Base-by-base conservation (phyloP, 1,140 invertebrate species). In the Brachionus rotundiformis region DNA sequence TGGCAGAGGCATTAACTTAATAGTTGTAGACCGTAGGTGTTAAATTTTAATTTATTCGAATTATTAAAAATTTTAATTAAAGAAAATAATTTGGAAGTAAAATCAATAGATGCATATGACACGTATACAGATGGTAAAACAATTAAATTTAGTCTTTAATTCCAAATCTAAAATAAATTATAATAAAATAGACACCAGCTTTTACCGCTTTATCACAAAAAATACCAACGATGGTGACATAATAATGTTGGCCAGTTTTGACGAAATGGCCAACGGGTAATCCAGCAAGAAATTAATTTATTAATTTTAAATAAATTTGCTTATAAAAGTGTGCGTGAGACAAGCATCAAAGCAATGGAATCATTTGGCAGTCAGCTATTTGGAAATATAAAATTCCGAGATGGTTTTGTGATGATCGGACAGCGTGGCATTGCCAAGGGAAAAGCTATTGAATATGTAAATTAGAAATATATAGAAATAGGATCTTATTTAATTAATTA, bases 401-500 rank as follows among this genome's bases (percentile, higher is more conserved):
- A 89, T 39, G 87, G 88, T 63, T 90, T 89, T 86, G 88, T 90
- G 81, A 88, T 91, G 85, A 87, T 91, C 65, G 89, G 90, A n/a
- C 90, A 90, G 80, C 89, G 88, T 84, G 89, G 90, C 2, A 86
- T 90, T 23, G 84, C 84, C 27, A 87, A 87, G 5, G 90, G 90
- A 82, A 88, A 89, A 31, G 89, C 90, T 13, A 89, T 90, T 83
- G 90, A 91, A 86, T 86, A 88, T 83, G 86, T 90, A 41, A 2
- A 23, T n/a, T 73, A 82, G 86, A 85, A 77, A 39, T 41, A 6
- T 19, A 31, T 19, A 16, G 10, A 23, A 47, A 33, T 41, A 31
- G 10, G 11, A n/a, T 49, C 23, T 33, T 27, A 7, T 27, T 27
- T 29, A 25, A 47, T 39, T 44, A 36, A 23, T 71, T 31, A 19